phyloP scores from a whole-genome alignment of 2,113 vertebrate species.

The Gambusia holbrooki region DNA sequence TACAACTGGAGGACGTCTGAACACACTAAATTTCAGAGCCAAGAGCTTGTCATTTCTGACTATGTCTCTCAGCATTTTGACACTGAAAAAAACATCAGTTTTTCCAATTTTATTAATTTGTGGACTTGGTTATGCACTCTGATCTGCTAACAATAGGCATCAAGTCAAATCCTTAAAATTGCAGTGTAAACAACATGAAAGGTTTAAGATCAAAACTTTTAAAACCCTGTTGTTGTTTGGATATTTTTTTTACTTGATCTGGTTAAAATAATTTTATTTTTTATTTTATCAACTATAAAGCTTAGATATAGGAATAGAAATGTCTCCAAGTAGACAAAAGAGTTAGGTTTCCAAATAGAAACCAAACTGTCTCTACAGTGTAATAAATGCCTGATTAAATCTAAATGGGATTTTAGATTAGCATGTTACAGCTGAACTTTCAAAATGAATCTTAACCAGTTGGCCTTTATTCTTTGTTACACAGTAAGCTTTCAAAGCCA shows the following conservation, averaged over 20 bases:
- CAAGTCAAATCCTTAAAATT: too few relatives aligned
- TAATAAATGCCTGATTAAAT: too few relatives aligned
- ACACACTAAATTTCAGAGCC: constrained; percentile 23
- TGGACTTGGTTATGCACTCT: neutral
- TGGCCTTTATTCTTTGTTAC: too few relatives aligned
- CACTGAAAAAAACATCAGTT: neutral
- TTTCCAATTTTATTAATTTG: neutral
- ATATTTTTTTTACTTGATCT: too few relatives aligned
- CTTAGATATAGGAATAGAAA: too few relatives aligned
- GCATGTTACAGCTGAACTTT: neutral
- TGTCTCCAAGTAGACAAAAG: neutral
- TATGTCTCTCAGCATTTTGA: neutral
- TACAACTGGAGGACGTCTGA: constrained; percentile 61
- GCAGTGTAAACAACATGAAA: too few relatives aligned
- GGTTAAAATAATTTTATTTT: too few relatives aligned
- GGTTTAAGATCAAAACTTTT: too few relatives aligned
- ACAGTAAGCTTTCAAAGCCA: neutral
- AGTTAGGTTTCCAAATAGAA: neutral
- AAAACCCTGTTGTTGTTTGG: too few relatives aligned
- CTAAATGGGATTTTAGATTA: neutral
- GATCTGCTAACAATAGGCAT: too few relatives aligned
- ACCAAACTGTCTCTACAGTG: too few relatives aligned
- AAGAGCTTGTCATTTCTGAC: constrained; percentile 36
- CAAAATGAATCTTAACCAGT: neutral
- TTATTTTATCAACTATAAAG: too few relatives aligned